Percentiles rank a stretch among this genome's conserved stretches.
Evolutionary conservation across 2,113 vertebrate genomes (phyloP).

Genomic region (Turdus rufiventris): DNA sequence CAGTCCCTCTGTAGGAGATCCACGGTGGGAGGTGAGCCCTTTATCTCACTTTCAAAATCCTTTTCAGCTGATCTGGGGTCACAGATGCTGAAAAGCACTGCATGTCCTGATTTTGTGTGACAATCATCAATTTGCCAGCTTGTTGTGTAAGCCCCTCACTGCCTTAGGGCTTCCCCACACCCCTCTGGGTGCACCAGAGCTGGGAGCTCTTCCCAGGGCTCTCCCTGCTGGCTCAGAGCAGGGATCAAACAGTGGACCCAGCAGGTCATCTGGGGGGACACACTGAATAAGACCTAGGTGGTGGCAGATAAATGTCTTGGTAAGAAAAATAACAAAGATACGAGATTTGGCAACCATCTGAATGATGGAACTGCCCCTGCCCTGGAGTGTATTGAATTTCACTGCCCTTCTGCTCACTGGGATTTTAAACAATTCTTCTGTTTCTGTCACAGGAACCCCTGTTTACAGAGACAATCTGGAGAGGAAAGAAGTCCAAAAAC

Average conservation of each 20-base stretch:
- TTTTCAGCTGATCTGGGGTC: constrained; percentile 8
- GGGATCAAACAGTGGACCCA: background rate
- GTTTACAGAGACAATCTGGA: background rate
- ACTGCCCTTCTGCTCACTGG: background rate
- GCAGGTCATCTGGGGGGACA: background rate
- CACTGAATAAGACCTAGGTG: background rate
- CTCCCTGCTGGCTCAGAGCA: background rate
- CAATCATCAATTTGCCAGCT: background rate
- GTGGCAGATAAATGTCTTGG: background rate
- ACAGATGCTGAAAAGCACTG: background rate
- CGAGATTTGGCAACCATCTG: background rate
- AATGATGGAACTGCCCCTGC: background rate
- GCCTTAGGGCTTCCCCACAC: background rate
- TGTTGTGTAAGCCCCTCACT: background rate
- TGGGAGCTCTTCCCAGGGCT: background rate
- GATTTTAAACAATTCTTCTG: background rate
- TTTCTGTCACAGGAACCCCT: background rate
- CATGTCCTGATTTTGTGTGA: background rate
- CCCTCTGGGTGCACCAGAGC: background rate
- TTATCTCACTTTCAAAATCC: constrained; percentile 44
- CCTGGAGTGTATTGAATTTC: background rate
- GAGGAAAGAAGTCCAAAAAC: background rate
- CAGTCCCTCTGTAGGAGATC: background rate
- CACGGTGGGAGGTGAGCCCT: background rate
- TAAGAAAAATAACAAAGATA: background rate